A percentile compares a stretch with the other conserved stretches of the same genome.
These are phyloP conservation scores for Meandrusa payeni DNA, from an alignment of 2,888 invertebrate genomes.

Conservation along the genomic window DNA sequence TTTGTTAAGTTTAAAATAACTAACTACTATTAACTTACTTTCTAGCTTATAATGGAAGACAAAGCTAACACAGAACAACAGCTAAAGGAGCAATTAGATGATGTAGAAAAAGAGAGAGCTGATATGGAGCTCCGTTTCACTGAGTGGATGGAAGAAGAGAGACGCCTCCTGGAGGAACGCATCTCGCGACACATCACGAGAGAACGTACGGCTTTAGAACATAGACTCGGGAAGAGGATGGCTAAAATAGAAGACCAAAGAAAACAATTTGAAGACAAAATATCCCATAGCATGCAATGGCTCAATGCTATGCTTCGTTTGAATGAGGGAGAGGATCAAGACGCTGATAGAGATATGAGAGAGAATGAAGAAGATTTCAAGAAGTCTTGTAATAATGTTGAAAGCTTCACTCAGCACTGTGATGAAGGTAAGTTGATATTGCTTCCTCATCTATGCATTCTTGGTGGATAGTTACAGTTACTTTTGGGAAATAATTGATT, in stretches of 20 bases:
- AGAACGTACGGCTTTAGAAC: conserved; percentile 40
- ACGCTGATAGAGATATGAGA: conserved; percentile 44
- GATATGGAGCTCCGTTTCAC: conserved; percentile 34
- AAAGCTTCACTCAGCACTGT: conserved; percentile 55
- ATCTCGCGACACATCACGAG: conserved; percentile 45
- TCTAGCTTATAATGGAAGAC: conserved; percentile 30
- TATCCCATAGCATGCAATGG: conserved; percentile 37
- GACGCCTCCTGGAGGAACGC: conserved; percentile 50
- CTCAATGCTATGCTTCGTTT: conserved; percentile 37
- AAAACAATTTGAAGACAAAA: conserved; percentile 38
- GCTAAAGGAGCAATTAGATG: conserved; percentile 38
- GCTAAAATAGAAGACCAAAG: conserved; percentile 43
- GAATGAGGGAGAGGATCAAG: conserved; percentile 44
- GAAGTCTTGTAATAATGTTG: conserved; percentile 41
- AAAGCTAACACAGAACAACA: conserved; percentile 35
- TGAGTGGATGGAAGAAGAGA: conserved; percentile 44
- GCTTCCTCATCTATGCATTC: too few relatives aligned
- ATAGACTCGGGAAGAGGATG: conserved; percentile 40
- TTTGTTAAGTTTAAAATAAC: too few relatives aligned
- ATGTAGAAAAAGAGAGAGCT: conserved; percentile 43
- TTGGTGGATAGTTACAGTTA: too few relatives aligned
- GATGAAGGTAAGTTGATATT: conserved; percentile 66
- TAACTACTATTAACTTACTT: neutral
- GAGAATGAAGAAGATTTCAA: conserved; percentile 43
- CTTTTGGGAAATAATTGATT: too few relatives aligned